Evolutionary conservation across 2,888 invertebrate species (phyloP).

Genomic region (Laothoe populi): DNA sequence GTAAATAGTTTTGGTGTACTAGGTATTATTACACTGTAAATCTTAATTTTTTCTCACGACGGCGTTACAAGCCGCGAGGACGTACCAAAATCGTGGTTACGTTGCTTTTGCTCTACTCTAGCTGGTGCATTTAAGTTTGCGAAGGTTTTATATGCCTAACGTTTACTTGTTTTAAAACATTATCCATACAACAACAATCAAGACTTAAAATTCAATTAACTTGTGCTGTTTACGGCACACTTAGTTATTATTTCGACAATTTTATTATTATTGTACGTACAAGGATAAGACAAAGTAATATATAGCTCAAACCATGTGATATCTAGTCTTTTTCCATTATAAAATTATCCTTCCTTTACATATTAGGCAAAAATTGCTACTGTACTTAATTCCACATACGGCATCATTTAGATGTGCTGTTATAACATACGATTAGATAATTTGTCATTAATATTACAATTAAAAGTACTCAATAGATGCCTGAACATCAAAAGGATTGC

Average conservation of each 20-base stretch:
- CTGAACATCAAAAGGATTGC: background rate
- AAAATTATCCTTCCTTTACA: conserved; percentile 55
- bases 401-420: background rate
- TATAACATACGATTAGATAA: background rate
- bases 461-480: background rate
- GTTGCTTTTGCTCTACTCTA: conserved; percentile 35
- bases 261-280: conserved; percentile 57
- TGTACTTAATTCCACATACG: conserved; percentile 39
- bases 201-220: conserved; percentile 51
- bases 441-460: background rate
- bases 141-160: conserved; percentile 51
- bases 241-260: conserved; percentile 54
- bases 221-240: conserved; percentile 50
- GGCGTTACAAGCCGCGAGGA: background rate
- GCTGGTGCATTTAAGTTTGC: conserved; percentile 46
- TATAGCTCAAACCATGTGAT: conserved; percentile 83
- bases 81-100: background rate
- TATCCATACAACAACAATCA: conserved; percentile 45
- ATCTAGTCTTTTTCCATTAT: conserved; percentile 80
- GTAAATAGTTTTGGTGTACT: conserved; percentile 33
- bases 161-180: conserved; percentile 44
- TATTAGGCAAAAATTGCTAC: conserved; percentile 39
- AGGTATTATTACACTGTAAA: conserved; percentile 43
- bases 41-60: conserved; percentile 38
- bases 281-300: conserved; percentile 62